Evolutionary conservation across 2,113 vertebrate genomes (phyloP).

Genomic region (Psophia crepitans): DNA sequence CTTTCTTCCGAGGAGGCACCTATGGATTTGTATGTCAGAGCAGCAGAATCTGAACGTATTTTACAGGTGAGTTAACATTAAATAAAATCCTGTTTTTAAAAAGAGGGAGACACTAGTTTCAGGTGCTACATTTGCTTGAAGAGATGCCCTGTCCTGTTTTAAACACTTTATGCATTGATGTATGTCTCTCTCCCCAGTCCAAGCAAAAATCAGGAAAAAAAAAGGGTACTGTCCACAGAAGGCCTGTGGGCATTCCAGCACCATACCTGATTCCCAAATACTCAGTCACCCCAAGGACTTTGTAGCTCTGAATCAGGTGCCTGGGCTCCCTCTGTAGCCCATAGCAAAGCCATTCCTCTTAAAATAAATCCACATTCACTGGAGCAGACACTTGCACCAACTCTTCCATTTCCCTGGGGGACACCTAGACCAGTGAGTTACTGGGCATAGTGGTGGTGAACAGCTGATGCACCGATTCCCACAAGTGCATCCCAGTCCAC

Average conservation of each 20-base stretch:
- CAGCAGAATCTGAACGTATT: not conserved
- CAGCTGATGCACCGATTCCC: not conserved
- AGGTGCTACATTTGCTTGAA: not conserved
- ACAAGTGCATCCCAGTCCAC: not conserved
- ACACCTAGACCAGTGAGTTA: not conserved
- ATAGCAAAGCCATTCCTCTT: not conserved
- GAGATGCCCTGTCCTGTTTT: not conserved
- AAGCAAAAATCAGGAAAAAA: not conserved
- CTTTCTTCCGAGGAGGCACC: not conserved
- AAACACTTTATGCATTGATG: not conserved
- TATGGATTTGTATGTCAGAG: not conserved
- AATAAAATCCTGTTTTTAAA: not conserved
- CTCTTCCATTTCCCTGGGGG: not conserved
- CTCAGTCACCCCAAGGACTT: not conserved
- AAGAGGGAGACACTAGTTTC: not conserved
- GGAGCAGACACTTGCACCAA: not conserved
- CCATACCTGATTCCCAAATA: not conserved
- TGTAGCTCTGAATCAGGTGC: not conserved
- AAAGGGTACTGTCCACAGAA: not conserved
- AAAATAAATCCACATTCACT: not conserved
- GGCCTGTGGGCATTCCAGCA: not conserved
- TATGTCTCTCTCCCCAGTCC: not conserved
- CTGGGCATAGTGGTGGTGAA: not conserved
- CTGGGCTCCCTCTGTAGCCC: not conserved
- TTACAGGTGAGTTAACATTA: not conserved